Evolutionary conservation across 2,113 vertebrate genomes (phyloP).

Genomic region (Carollia perspicillata): DNA sequence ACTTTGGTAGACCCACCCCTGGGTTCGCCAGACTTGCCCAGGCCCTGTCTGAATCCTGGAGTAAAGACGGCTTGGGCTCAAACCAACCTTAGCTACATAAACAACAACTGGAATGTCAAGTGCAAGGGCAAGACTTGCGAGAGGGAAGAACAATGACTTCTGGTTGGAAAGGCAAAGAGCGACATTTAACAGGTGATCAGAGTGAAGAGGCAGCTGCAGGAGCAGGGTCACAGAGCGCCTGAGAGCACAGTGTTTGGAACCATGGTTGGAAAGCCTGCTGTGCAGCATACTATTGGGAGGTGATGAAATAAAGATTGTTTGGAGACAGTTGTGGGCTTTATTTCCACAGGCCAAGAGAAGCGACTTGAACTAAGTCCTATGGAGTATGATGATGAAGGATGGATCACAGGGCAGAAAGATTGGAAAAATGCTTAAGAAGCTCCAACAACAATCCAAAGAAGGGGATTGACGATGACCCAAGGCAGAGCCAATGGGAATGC

Average conservation of each 20-base stretch:
- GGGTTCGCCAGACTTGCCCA: background rate
- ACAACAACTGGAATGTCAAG: background rate
- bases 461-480: background rate
- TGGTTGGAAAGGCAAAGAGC: background rate
- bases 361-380: background rate
- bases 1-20: slow-evolving; percentile 20
- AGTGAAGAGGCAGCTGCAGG: background rate
- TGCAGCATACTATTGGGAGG: background rate
- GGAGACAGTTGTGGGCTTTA: background rate
- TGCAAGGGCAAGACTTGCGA: background rate
- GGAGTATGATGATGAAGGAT: background rate
- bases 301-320: background rate
- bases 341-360: background rate
- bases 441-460: background rate
- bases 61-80: background rate
- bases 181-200: background rate
- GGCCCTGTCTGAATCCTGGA: background rate
- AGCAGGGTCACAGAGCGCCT: background rate
- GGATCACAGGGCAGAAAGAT: background rate
- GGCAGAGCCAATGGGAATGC: too few species aligned
- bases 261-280: background rate
- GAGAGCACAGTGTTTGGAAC: too few species aligned
- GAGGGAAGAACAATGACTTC: background rate
- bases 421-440: background rate
- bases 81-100: slow-evolving; percentile 9